A percentile compares a stretch with the other conserved stretches of the same genome.
phyloP scores from a whole-genome alignment of 2,797 vertebrate species.

The Labeo calbasu region DNA sequence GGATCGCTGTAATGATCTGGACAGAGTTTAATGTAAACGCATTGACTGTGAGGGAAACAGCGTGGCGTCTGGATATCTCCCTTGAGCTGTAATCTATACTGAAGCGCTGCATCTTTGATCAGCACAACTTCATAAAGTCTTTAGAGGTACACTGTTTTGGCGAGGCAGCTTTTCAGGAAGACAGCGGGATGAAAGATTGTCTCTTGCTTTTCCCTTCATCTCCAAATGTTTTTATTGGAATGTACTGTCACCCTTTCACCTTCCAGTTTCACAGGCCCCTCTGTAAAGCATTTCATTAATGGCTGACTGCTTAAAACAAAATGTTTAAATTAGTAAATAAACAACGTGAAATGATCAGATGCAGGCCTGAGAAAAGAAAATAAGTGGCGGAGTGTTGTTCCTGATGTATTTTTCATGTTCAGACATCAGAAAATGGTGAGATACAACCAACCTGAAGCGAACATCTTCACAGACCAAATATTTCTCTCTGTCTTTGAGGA shows the following conservation, averaged over 20 bases:
- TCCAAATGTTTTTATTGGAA: constrained; percentile 73
- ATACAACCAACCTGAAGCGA: constrained; percentile 54
- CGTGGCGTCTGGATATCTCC: constrained; percentile 72
- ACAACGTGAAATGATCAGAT: constrained; percentile 58
- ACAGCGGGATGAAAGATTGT: constrained; percentile 43
- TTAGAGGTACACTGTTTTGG: constrained; percentile 63
- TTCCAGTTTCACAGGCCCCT: constrained; percentile 69
- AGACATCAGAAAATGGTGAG: constrained; percentile 71
- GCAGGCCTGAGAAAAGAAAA: constrained; percentile 75
- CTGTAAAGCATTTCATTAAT: constrained; percentile 69
- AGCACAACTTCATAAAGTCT: constrained; percentile 72
- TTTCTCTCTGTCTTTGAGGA: constrained; percentile 54
- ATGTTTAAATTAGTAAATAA: constrained; percentile 44
- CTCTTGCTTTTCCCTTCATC: constrained; percentile 42
- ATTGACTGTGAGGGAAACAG: constrained; percentile 61
- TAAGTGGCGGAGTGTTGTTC: constrained; percentile 71
- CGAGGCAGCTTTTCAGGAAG: constrained; percentile 42
- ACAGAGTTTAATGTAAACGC: constrained; percentile 38
- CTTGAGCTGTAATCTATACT: constrained; percentile 72
- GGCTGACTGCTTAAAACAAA: constrained; percentile 38
- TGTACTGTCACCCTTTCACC: constrained; percentile 80
- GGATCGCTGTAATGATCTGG: constrained; percentile 16
- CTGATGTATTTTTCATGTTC: constrained; percentile 78
- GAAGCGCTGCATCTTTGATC: constrained; percentile 78
- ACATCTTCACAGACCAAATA: constrained; percentile 54